Evolutionary conservation across 2,113 vertebrate genomes (phyloP), one percentile per base, ranked within the genome.

Genomic region (Brachionichthys hirsutus): DNA sequence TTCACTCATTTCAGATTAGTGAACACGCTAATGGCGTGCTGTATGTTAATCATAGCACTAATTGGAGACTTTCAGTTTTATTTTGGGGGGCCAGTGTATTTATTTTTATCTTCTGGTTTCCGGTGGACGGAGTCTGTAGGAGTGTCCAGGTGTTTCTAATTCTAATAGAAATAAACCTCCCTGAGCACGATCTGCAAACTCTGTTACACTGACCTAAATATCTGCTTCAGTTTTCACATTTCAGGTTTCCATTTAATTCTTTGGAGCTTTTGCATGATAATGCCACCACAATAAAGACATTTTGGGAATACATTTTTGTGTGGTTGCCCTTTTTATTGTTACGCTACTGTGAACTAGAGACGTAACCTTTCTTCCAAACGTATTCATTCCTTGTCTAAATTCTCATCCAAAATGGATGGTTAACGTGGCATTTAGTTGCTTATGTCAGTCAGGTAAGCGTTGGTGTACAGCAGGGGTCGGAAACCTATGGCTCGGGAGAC

Each of bases 231-330:
- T 58, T 57, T 61, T 52, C 62, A 60, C 35, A 54, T 82, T 85
- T 75, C 78, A 58, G 46, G 15, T 51, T 57, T 64, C 4, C 2
- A 35, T 46, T 46, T 10, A 34, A 70, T 60, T 0, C 15, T 69
- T 48, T 61, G 20, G 51, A 73, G 57, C 60, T 79, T 79, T 78
- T 82, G 88, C 82, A 87, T 84, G 82, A 82, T 79, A 62, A 78
- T 83, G 75, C 77, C 73, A 65, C 72, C 80, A 83, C 62, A 63
- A 90, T 91, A 91, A 91, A 90, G 55, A 78, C 68, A 73, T 74
- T 67, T 77, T 77, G 70, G 82, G 71, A 85, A 87, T 81, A 13
- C 3, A 19, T 57, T 77, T 70, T 73, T 30, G 16, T 15, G 55
- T 50, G 4, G 4, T 45, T 6, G 30, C 9, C 9, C 7, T 15